Conservation (phyloP, 2,888 invertebrate species). For the Brachyopa scutellaris region DNA sequence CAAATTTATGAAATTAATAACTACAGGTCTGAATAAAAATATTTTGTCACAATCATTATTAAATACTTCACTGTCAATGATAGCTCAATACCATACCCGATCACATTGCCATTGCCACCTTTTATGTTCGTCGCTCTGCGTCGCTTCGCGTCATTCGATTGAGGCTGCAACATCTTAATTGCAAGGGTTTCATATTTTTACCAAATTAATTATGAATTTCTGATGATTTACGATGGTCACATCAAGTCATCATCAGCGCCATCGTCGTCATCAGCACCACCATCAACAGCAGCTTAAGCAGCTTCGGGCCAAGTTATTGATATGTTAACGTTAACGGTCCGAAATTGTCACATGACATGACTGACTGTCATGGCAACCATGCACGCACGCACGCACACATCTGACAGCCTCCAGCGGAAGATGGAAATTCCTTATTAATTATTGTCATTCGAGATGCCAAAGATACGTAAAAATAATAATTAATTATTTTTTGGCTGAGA, state of each 20-base stretch:
- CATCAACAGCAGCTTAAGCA: background rate
- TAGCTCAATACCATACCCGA: constrained; percentile 51
- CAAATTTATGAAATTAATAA: constrained; percentile 66
- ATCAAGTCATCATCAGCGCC: constrained; percentile 59
- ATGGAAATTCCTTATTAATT: constrained; percentile 72
- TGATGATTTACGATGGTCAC: constrained; percentile 62
- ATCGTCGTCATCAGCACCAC: constrained; percentile 19
- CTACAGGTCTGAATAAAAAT: constrained; percentile 18
- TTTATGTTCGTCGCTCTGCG: background rate
- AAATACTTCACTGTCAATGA: constrained; percentile 54
- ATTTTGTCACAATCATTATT: constrained; percentile 25
- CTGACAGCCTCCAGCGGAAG: constrained; percentile 32
- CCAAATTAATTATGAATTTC: constrained; percentile 72
- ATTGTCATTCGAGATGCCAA: constrained; percentile 58
- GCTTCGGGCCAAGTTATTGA: constrained; percentile 47
- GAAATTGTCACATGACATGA: constrained; percentile 64
- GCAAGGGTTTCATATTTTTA: constrained; percentile 68
- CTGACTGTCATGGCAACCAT: constrained; percentile 40
- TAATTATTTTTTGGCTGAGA: constrained; percentile 69
- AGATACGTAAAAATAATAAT: constrained; percentile 63
- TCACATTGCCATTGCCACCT: background rate
- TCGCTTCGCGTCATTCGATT: background rate
- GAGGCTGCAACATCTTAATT: constrained; percentile 64
- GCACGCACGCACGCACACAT: background rate
- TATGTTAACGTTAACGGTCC: constrained; percentile 56